A percentile compares a stretch with the other conserved stretches of the same genome.
These are phyloP conservation scores for Callopanchax toddi DNA, from an alignment of 2,113 vertebrate species.

Conservation along the genomic window DNA sequence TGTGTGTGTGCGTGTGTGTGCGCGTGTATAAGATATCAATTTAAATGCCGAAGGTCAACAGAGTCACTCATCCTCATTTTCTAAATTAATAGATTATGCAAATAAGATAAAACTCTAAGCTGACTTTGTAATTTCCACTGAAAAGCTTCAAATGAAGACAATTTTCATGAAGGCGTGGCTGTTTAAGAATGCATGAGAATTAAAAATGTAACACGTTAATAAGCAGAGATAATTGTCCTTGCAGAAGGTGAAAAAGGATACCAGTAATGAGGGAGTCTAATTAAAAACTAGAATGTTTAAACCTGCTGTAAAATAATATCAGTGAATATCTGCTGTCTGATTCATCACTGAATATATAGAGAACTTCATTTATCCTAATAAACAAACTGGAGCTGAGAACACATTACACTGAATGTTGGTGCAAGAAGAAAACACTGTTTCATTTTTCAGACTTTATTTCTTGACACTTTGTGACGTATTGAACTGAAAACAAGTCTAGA, in stretches of 20 bases:
- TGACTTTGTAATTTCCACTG: constrained; percentile 29
- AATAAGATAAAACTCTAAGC: constrained; percentile 27
- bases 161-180: constrained; percentile 45
- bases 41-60: constrained; percentile 36
- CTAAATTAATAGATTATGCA: constrained; percentile 41
- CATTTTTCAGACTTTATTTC: too few relatives aligned
- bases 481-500: too few relatives aligned
- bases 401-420: too few relatives aligned
- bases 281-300: constrained; percentile 2
- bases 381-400: too few relatives aligned
- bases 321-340: too few relatives aligned
- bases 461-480: too few relatives aligned
- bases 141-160: constrained; percentile 26
- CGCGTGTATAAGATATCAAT: neutral
- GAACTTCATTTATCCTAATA: too few relatives aligned
- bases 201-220: constrained; percentile 52
- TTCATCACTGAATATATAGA: too few relatives aligned
- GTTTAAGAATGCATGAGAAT: constrained; percentile 54
- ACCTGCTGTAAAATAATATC: too few relatives aligned
- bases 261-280: neutral
- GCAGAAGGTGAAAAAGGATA: constrained; percentile 23
- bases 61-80: constrained; percentile 27
- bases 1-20: too few relatives aligned
- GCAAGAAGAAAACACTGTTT: too few relatives aligned
- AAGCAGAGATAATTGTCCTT: constrained; percentile 30